Evolutionary conservation across 2,113 vertebrate genomes (phyloP).

Genomic region (Leucopsar rothschildi): DNA sequence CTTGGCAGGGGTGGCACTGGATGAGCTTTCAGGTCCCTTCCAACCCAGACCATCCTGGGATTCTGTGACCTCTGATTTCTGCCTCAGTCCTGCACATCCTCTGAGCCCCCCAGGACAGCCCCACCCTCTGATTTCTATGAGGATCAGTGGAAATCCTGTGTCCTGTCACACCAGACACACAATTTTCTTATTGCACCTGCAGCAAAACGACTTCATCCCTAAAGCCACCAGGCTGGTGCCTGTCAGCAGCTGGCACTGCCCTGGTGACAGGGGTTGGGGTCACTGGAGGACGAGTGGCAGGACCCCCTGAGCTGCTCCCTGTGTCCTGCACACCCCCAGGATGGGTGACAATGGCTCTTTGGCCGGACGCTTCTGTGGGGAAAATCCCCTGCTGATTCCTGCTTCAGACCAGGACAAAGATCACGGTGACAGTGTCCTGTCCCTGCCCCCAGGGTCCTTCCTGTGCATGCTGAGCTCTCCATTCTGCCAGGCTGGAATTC

Average conservation of each 20-base stretch:
- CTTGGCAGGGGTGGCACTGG: no score
- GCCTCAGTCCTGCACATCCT: background rate
- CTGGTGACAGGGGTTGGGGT: background rate
- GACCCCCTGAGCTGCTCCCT: background rate
- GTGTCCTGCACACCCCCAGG: background rate
- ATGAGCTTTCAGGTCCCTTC: accelerated
- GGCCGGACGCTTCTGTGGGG: background rate
- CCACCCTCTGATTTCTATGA: background rate
- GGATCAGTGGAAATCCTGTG: background rate
- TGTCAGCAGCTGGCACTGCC: background rate
- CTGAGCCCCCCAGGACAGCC: background rate
- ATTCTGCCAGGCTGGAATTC: background rate
- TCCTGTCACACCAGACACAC: background rate
- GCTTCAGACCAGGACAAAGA: background rate
- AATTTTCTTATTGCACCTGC: background rate
- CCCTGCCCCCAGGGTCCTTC: background rate
- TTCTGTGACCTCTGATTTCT: background rate
- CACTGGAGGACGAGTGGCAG: background rate
- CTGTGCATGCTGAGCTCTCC: background rate
- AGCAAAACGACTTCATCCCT: accelerated
- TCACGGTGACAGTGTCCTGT: background rate
- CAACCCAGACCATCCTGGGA: background rate
- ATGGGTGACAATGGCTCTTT: background rate
- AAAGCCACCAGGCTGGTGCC: background rate
- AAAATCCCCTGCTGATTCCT: background rate